Evolutionary conservation across 2,888 invertebrate genomes (phyloP).

Genomic region (Podabrus alpinus): DNA sequence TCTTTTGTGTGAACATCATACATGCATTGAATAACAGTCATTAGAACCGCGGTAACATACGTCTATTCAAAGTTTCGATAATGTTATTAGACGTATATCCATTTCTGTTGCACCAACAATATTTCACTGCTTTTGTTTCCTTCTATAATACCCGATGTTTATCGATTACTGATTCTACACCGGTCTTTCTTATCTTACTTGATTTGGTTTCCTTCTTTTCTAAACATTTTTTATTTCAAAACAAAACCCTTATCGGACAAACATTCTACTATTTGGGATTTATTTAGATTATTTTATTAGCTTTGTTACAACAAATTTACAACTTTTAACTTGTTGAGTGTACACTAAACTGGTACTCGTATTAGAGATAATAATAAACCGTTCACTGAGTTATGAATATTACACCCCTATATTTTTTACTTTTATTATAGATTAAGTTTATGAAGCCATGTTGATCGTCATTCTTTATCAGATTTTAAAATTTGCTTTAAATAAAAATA

Average conservation of each 20-base stretch:
- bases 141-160: slow-evolving; percentile 18
- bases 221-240: slow-evolving; percentile 31
- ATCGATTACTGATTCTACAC: slow-evolving; percentile 28
- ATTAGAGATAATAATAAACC: neutral
- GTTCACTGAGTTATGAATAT: neutral
- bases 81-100: slow-evolving; percentile 11
- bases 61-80: slow-evolving; percentile 24
- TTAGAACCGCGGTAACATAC: slow-evolving; percentile 35
- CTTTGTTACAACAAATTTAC: neutral
- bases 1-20: neutral
- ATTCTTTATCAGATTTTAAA: neutral
- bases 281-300: slow-evolving; percentile 24
- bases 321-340: slow-evolving; percentile 19
- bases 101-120: slow-evolving; percentile 17
- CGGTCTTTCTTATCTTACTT: slow-evolving; percentile 28
- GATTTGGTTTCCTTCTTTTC: slow-evolving; percentile 28
- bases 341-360: neutral
- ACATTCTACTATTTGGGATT: slow-evolving; percentile 35
- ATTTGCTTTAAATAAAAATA: too few species aligned
- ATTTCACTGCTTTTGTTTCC: slow-evolving; percentile 17
- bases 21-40: slow-evolving; percentile 31
- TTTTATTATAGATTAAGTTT: neutral
- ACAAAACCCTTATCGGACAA: slow-evolving; percentile 35
- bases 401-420: neutral
- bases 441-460: neutral